Percentiles rank a stretch among this genome's conserved stretches.
Conservation (phyloP, 2,797 vertebrate species). For the Spatula versicolor region DNA sequence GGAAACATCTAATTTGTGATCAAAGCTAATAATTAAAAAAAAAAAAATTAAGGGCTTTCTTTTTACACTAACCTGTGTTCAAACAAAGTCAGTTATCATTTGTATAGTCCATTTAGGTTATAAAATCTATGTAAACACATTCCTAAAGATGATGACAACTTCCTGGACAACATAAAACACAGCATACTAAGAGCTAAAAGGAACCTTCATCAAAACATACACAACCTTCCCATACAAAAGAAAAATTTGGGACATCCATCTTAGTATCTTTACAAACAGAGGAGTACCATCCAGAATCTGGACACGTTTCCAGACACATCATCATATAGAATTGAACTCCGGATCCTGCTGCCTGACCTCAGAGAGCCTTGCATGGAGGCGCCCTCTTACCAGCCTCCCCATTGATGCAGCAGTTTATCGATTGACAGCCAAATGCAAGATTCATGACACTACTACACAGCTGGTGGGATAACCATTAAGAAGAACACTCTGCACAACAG, state of each 20-base stretch:
- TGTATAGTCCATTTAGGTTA: neutral
- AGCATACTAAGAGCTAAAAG: neutral
- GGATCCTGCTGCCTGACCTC: fast-evolving
- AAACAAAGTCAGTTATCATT: neutral
- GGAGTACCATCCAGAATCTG: fast-evolving
- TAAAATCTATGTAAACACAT: neutral
- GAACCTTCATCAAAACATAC: neutral
- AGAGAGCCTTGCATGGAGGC: fast-evolving
- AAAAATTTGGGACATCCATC: neutral
- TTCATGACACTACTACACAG: neutral
- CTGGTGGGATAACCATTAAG: neutral
- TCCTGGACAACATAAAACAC: neutral
- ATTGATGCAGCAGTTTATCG: neutral
- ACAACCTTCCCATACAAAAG: neutral
- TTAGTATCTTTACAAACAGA: no score
- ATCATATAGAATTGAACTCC: neutral
- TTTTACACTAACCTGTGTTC: neutral
- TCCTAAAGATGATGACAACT: neutral
- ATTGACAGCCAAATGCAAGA: neutral
- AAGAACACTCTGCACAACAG: neutral
- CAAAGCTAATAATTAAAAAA: neutral
- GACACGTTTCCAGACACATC: neutral
- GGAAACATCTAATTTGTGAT: neutral
- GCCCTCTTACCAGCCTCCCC: fast-evolving
- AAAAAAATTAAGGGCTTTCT: neutral